Evolutionary conservation across 2,113 vertebrate species (phyloP).

Genomic region (Pseudonaja textilis): DNA sequence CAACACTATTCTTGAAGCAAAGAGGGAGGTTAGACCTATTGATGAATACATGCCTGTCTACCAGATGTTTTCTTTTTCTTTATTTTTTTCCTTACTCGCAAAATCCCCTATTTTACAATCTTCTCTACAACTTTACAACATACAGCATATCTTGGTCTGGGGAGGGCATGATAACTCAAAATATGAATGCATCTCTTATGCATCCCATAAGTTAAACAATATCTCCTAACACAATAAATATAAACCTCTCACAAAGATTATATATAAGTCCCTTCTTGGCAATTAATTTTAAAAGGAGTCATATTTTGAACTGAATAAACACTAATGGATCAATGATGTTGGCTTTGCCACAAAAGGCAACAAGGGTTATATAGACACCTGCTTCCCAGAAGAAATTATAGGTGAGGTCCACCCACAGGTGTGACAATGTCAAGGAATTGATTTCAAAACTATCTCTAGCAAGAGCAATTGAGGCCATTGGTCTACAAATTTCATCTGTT

Average conservation of each 20-base stretch:
- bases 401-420: neutral
- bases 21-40: slow-evolving; percentile 3
- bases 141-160: neutral
- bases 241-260: neutral
- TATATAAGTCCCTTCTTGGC: neutral
- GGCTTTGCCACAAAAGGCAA: neutral
- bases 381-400: neutral
- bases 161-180: neutral
- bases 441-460: neutral
- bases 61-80: neutral
- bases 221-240: neutral
- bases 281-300: neutral
- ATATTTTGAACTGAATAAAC: neutral
- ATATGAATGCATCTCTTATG: neutral
- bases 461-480: neutral
- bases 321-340: neutral
- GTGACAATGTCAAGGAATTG: neutral
- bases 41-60: neutral
- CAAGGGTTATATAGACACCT: neutral
- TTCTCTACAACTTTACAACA: neutral
- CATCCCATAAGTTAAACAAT: neutral
- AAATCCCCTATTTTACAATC: neutral
- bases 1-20: slow-evolving; percentile 2
- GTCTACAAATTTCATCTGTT: neutral
- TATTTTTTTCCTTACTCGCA: neutral